Evolutionary conservation across 2,888 invertebrate genomes (phyloP), one percentile per base, ranked within the genome.

Genomic region (Dynastes hyllus): DNA sequence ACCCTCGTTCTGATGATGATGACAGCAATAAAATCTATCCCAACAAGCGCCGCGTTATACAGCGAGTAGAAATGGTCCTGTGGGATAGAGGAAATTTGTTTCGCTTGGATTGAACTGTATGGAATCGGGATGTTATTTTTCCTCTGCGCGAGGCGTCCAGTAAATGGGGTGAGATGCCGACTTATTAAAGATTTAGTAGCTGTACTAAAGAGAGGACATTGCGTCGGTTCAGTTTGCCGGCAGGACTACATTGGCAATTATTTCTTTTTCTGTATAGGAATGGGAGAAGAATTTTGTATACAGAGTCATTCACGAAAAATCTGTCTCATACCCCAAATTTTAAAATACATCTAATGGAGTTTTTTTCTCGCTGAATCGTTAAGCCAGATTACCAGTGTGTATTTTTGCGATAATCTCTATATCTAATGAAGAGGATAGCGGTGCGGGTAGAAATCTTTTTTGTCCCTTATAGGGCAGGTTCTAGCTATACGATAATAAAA

Each of bases 71-170:
- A 53, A 16, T n/a, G n/a, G n/a, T n/a, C 53, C n/a, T 53, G 53
- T n/a, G 53, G 53, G 16, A 53, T 5, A 53, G 53, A 53, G n/a
- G 13, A 53, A 53, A 53, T 53, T 53, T 16, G 16, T n/a, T 53
- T 16, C 69, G 69, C 69, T 45, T 70, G 69, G 29, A 29, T 70
- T 70, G 22, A 50, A 22, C 51, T 53, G 51, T 70, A 70, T 70
- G 53, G 69, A 53, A 32, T 27, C 40, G 69, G 16, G 69, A 70
- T 32, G 69, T 70, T 70, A 70, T 70, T 53, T 69, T 70, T 53
- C 53, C 27, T 70, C 27, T 27, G n/a, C 51, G 53, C 13, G 45
- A 45, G 45, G 45, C 45, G 45, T 45, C 45, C 22, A 22, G 67
- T 53, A 70, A 70, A 70, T 70, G 69, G 69, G 69, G 53, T 70